A percentile compares a stretch with the other conserved stretches of the same genome.
These are phyloP conservation scores for Papilio xuthus DNA, from an alignment of 1,140 invertebrate species.

Conservation along the genomic window DNA sequence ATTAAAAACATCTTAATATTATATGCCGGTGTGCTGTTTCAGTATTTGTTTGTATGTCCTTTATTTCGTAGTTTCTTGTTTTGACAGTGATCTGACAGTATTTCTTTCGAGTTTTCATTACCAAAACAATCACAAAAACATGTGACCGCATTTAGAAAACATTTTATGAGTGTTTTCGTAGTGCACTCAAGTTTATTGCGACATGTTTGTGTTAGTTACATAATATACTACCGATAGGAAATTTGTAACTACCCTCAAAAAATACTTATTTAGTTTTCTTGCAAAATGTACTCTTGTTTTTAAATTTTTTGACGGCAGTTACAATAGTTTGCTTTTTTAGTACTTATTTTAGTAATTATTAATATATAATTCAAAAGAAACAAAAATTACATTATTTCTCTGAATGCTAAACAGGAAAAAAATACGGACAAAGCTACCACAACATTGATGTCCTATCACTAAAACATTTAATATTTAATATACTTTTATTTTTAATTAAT, in stretches of 20 bases:
- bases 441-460: conserved; percentile 74
- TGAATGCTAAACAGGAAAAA: conserved; percentile 61
- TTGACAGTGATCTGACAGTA: conserved; percentile 47
- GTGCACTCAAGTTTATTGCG: background rate
- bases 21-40: conserved; percentile 57
- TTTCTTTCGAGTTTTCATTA: background rate
- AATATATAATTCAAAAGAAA: conserved; percentile 40
- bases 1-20: conserved; percentile 63
- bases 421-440: conserved; percentile 67
- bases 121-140: background rate
- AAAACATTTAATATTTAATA: conserved; percentile 60
- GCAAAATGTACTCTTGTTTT: background rate
- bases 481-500: conserved; percentile 49
- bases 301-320: background rate
- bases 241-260: conserved; percentile 23
- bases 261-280: background rate
- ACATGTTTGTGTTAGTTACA: conserved; percentile 20
- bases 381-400: conserved; percentile 47
- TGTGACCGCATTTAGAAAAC: no score
- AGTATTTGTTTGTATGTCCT: conserved; percentile 32
- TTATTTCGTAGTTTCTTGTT: conserved; percentile 34
- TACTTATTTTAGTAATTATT: conserved; percentile 23
- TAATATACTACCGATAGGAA: conserved; percentile 8
- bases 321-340: background rate
- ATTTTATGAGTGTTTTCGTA: background rate